Conservation (phyloP, 2,113 vertebrate genomes). For the Channa maculata region DNA sequence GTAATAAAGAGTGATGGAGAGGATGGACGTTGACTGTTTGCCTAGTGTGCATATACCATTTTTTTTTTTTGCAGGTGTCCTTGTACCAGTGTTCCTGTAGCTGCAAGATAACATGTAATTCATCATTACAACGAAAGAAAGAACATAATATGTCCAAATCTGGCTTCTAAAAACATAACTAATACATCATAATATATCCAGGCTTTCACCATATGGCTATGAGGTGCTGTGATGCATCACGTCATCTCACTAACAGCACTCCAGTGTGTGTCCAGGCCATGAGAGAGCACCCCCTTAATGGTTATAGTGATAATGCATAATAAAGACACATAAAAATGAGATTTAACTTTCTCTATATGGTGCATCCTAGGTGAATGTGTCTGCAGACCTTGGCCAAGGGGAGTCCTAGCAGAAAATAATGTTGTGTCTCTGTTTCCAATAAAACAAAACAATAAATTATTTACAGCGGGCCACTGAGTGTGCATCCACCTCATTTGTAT, state of each 20-base stretch:
- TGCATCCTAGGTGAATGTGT: slow-evolving; percentile 68
- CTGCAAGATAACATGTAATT: slow-evolving; percentile 46
- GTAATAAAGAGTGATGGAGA: slow-evolving; percentile 36
- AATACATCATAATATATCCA: slow-evolving; percentile 48
- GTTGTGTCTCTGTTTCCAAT: slow-evolving; percentile 80
- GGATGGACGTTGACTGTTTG: slow-evolving; percentile 29
- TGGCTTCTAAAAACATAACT: slow-evolving; percentile 42
- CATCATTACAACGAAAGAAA: slow-evolving; percentile 47
- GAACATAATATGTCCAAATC: slow-evolving; percentile 44
- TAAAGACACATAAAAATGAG: slow-evolving; percentile 64
- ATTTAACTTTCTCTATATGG: slow-evolving; percentile 58
- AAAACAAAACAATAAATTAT: slow-evolving; percentile 84
- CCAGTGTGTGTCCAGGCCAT: slow-evolving; percentile 57
- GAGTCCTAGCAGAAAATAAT: slow-evolving; percentile 75
- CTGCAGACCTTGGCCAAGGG: slow-evolving; percentile 77
- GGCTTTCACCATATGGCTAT: slow-evolving; percentile 59
- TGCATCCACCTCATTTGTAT: slow-evolving; percentile 79
- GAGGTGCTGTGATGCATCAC: slow-evolving; percentile 51
- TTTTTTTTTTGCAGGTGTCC: slow-evolving; percentile 38
- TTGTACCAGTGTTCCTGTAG: slow-evolving; percentile 29
- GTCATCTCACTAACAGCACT: slow-evolving; percentile 58
- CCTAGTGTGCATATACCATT: slow-evolving; percentile 28
- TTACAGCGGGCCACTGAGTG: slow-evolving; percentile 77
- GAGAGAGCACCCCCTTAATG: slow-evolving; percentile 54
- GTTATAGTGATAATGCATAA: slow-evolving; percentile 62